Percentiles rank a stretch among this genome's conserved stretches.
Evolutionary conservation across 2,797 vertebrate species (phyloP).

Genomic region (Karalla daura): DNA sequence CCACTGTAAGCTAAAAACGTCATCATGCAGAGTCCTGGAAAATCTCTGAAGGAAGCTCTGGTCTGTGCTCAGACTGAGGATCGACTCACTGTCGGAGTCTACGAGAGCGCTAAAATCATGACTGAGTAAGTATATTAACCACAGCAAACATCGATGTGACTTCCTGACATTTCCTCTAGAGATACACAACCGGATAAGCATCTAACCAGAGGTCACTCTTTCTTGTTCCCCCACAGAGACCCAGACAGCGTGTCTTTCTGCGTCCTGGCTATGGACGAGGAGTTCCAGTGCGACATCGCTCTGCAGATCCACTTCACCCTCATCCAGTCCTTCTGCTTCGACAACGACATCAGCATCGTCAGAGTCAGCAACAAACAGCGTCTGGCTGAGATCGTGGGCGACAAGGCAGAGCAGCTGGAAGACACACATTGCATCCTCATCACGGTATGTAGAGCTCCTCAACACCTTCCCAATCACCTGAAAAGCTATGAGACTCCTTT

Average conservation of each 20-base stretch:
- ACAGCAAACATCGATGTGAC: not conserved
- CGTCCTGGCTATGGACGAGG: constrained; percentile 25
- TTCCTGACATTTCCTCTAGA: not conserved
- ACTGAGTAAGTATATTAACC: constrained; percentile 89
- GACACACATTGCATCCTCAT: constrained; percentile 95
- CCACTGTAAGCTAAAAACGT: not conserved
- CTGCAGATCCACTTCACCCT: constrained; percentile 98
- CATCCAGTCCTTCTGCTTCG: constrained; percentile 97
- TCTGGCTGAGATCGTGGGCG: constrained; percentile 87
- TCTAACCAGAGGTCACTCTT: constrained; percentile 7
- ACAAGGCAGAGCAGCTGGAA: constrained; percentile 78
- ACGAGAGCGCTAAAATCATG: constrained; percentile 96
- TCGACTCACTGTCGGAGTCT: constrained; percentile 92
- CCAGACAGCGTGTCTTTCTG: constrained; percentile 27
- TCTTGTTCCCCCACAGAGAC: not conserved
- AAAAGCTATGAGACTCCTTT: not conserved
- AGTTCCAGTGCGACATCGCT: constrained; percentile 84
- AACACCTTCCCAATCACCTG: too few species aligned
- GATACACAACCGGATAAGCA: not conserved
- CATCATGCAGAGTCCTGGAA: constrained; percentile 88
- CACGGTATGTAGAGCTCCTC: constrained; percentile 86
- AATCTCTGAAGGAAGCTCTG: constrained; percentile 89
- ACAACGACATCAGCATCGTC: constrained; percentile 96
- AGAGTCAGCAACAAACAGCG: constrained; percentile 89
- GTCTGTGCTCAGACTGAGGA: constrained; percentile 89